Evolutionary conservation across 2,888 invertebrate species (phyloP).

Genomic region (Mimumesa dahlbomi): DNA sequence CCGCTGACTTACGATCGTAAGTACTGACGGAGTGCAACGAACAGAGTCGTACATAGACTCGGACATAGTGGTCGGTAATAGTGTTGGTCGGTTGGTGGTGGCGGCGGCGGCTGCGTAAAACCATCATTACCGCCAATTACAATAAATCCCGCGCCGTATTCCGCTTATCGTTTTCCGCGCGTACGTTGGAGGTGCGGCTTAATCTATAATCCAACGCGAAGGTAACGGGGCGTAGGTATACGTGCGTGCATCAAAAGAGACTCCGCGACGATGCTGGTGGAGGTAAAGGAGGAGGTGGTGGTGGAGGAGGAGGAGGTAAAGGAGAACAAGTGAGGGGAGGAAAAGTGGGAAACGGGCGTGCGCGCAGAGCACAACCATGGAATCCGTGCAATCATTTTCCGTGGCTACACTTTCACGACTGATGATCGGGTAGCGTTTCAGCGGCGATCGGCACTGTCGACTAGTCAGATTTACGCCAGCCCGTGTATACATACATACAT

Average conservation of each 20-base stretch:
- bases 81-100: constrained; percentile 40
- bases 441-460: constrained; percentile 59
- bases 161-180: constrained; percentile 70
- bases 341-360: constrained; percentile 28
- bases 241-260: constrained; percentile 24
- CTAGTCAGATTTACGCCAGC: constrained; percentile 63
- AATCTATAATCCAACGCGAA: constrained; percentile 60
- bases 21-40: constrained; percentile 17
- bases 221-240: constrained; percentile 53
- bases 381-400: constrained; percentile 68
- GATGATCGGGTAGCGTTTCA: constrained; percentile 72
- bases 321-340: not conserved
- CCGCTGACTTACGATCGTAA: constrained; percentile 39
- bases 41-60: constrained; percentile 17
- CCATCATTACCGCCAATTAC: constrained; percentile 77
- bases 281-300: constrained; percentile 11
- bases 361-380: constrained; percentile 20
- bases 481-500: constrained; percentile 18
- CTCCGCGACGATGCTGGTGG: not conserved
- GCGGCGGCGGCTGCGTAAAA: constrained; percentile 63
- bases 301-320: constrained; percentile 4
- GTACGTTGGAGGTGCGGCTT: constrained; percentile 58
- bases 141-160: constrained; percentile 74
- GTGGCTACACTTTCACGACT: constrained; percentile 72
- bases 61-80: constrained; percentile 29